Percentiles rank a stretch among this genome's conserved stretches.
Conservation (phyloP, 2,113 vertebrate species). For the Girardinichthys multiradiatus region DNA sequence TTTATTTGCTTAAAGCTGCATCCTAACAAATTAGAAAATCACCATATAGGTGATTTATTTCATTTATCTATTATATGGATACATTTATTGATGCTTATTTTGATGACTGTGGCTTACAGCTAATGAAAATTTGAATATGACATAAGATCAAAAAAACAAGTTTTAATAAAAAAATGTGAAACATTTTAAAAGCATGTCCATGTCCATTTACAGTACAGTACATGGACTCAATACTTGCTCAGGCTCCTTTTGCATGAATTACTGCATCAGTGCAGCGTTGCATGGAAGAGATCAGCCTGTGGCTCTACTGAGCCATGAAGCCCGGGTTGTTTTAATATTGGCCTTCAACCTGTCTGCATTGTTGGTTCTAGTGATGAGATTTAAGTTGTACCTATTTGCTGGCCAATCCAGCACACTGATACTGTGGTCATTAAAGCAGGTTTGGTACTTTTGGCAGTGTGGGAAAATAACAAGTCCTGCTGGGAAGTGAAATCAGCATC, state of each 20-base stretch:
- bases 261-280: too few species aligned
- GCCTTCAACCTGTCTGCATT: background rate
- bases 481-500: too few species aligned
- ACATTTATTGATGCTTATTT: background rate
- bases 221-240: too few species aligned
- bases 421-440: too few species aligned
- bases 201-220: too few species aligned
- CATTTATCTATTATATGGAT: background rate
- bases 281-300: background rate
- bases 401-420: background rate
- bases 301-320: too few species aligned
- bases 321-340: background rate
- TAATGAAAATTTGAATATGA: background rate
- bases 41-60: background rate
- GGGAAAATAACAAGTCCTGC: too few species aligned
- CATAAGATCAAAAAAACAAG: background rate
- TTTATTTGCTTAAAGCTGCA: background rate
- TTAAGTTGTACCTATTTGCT: background rate
- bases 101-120: background rate
- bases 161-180: too few species aligned
- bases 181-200: too few species aligned
- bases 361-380: background rate
- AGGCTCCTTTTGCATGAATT: background rate
- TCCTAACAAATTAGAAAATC: background rate
- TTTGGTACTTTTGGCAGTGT: too few species aligned